Percentiles rank a stretch among this genome's conserved stretches.
Conservation (phyloP, 1,140 invertebrate genomes). For the Potamilus streckersoni region DNA sequence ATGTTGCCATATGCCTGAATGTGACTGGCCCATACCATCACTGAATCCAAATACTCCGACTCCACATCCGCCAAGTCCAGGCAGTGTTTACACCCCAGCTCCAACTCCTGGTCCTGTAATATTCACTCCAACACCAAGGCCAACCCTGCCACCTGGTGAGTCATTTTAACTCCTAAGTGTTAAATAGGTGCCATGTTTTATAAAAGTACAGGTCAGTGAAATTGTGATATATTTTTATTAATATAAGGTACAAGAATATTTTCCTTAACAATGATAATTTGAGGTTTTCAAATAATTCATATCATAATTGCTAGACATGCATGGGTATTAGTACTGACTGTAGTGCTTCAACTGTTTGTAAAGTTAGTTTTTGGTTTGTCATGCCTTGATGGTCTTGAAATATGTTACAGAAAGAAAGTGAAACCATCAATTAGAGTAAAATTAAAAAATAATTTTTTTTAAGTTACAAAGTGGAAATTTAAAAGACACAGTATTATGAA, state of each 20-base stretch:
- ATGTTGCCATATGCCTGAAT: conserved; percentile 47
- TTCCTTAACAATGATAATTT: background rate
- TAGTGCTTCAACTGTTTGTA: background rate
- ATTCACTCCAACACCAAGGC: conserved; percentile 1
- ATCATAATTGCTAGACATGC: background rate
- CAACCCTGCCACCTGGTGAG: conserved; percentile 20
- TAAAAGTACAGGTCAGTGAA: background rate
- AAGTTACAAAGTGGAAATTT: too few relatives aligned
- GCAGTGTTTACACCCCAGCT: conserved; percentile 3
- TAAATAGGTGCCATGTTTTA: background rate
- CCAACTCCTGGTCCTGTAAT: conserved; percentile 5
- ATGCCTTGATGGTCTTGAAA: too few relatives aligned
- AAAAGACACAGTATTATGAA: too few relatives aligned
- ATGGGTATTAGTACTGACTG: background rate
- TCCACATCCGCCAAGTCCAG: conserved; percentile 22
- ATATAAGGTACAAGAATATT: background rate
- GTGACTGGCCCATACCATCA: conserved; percentile 21
- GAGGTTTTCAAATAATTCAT: background rate
- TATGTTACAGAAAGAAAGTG: too few relatives aligned
- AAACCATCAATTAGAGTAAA: too few relatives aligned
- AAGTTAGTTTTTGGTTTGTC: too few relatives aligned
- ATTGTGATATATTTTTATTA: background rate
- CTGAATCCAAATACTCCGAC: conserved; percentile 6
- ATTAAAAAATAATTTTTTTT: too few relatives aligned
- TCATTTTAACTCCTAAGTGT: background rate